Conservation (phyloP, 2,113 vertebrate species). For the Pogona vitticeps region DNA sequence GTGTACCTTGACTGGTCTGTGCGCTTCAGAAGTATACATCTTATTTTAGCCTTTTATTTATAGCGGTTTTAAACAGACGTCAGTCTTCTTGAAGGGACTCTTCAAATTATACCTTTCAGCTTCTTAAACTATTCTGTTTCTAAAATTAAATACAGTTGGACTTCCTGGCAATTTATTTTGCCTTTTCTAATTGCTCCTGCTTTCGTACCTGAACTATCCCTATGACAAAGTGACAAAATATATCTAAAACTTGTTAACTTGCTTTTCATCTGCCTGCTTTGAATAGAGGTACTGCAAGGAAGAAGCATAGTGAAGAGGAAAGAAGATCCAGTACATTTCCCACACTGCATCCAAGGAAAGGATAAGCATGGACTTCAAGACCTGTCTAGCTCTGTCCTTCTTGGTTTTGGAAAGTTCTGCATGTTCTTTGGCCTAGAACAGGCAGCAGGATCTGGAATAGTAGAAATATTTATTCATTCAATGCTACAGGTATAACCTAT, state of each 20-base stretch:
- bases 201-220: not conserved
- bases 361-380: not conserved
- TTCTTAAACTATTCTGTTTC: not conserved
- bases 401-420: not conserved
- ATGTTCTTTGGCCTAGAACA: not conserved
- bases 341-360: not conserved
- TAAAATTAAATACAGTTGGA: not conserved
- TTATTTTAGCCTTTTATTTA: slow-evolving; percentile 27
- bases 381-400: not conserved
- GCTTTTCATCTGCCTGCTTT: not conserved
- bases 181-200: not conserved
- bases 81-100: not conserved
- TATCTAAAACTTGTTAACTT: not conserved
- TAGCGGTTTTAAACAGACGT: not conserved
- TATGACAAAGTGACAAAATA: not conserved
- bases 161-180: slow-evolving; percentile 2
- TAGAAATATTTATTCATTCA: not conserved
- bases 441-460: not conserved
- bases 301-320: too few relatives aligned
- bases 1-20: not conserved
- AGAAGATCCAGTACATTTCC: not conserved
- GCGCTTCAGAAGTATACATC: not conserved
- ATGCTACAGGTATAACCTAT: not conserved
- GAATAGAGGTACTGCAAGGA: not conserved
- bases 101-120: not conserved